Percentiles rank a stretch among this genome's conserved stretches.
These are phyloP conservation scores for Acronicta leporina DNA, from an alignment of 2,888 invertebrate genomes.

Conservation along the genomic window DNA sequence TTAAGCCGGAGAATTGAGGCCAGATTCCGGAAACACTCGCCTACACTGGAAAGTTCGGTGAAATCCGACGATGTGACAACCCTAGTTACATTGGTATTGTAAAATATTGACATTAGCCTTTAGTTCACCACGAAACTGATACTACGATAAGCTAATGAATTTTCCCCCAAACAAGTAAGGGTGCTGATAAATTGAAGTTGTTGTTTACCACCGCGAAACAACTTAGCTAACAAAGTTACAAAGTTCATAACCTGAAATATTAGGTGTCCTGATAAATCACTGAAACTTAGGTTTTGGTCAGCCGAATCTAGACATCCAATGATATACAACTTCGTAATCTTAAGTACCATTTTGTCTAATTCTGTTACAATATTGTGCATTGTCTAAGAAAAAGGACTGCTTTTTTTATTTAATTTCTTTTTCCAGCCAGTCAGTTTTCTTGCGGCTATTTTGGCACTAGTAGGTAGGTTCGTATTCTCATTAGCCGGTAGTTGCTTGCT, in stretches of 20 bases:
- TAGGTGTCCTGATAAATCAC: conserved; percentile 43
- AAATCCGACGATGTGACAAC: conserved; percentile 35
- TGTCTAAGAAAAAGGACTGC: not conserved
- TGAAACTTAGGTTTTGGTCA: conserved; percentile 35
- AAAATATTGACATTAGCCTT: conserved; percentile 73
- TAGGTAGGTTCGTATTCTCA: conserved; percentile 4
- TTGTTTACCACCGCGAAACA: conserved; percentile 43
- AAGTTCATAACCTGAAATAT: conserved; percentile 33
- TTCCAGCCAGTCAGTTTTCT: conserved; percentile 6
- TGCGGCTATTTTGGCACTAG: conserved; percentile 6
- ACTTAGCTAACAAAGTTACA: conserved; percentile 45
- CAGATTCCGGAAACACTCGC: conserved; percentile 27
- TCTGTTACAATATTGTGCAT: not conserved
- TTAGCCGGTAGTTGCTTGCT: conserved; percentile 20
- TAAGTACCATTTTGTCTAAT: not conserved
- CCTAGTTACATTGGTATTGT: conserved; percentile 51
- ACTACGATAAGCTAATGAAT: conserved; percentile 71
- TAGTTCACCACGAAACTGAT: conserved; percentile 63
- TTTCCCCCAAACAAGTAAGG: conserved; percentile 63
- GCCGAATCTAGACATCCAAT: conserved; percentile 1
- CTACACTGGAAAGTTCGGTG: conserved; percentile 15
- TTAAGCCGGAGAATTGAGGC: conserved; percentile 35
- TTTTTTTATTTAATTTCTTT: conserved; percentile 5
- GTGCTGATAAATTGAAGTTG: conserved; percentile 56
- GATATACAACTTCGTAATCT: conserved; percentile 15